A percentile compares a stretch with the other conserved stretches of the same genome.
Evolutionary conservation across 2,797 vertebrate genomes (phyloP).

Genomic region (Antennarius maculatus): DNA sequence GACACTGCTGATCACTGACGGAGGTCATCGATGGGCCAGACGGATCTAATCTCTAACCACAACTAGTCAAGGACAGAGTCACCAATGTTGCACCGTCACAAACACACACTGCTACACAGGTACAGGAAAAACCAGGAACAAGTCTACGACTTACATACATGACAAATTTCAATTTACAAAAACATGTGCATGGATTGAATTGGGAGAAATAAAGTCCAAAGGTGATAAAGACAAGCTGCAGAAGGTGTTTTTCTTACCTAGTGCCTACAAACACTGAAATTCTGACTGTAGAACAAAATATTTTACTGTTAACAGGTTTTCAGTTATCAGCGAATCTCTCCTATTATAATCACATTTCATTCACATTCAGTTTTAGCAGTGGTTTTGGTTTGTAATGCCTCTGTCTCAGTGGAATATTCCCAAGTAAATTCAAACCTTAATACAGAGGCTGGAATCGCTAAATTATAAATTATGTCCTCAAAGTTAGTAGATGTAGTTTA

Average conservation of each 20-base stretch:
- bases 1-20: constrained; percentile 58
- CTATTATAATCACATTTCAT: constrained; percentile 13
- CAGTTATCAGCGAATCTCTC: constrained; percentile 12
- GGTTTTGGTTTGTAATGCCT: constrained; percentile 27
- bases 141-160: constrained; percentile 41
- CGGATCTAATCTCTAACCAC: constrained; percentile 59
- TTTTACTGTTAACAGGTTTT: constrained; percentile 32
- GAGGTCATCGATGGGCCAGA: constrained; percentile 51
- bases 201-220: background rate
- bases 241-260: background rate
- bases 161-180: constrained; percentile 40
- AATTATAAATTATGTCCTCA: background rate
- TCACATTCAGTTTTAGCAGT: constrained; percentile 53
- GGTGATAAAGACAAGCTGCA: constrained; percentile 11
- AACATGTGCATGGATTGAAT: constrained; percentile 18
- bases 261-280: constrained; percentile 45
- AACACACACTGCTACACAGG: constrained; percentile 58
- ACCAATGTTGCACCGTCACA: constrained; percentile 47
- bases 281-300: constrained; percentile 35
- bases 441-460: background rate
- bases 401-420: background rate
- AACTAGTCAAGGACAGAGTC: constrained; percentile 52
- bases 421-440: constrained; percentile 17
- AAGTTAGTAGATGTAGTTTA: constrained; percentile 12
- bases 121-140: constrained; percentile 54